Percentiles rank a stretch among this genome's conserved stretches.
Conservation (phyloP, 64 coral and sea anemone genomes). For the Hydrozoanthus tunicans region DNA sequence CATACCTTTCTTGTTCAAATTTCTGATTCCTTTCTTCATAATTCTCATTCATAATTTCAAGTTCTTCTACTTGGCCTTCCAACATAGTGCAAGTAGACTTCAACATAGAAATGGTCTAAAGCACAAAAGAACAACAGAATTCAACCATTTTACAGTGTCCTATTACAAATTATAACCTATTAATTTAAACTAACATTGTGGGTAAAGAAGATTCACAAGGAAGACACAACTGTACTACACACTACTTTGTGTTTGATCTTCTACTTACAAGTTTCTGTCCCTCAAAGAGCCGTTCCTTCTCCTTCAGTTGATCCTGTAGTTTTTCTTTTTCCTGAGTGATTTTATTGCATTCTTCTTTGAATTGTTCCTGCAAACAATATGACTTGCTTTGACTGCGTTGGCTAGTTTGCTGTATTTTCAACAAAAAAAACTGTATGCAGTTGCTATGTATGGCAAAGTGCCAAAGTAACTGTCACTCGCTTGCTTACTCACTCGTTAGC, state of each 20-base stretch:
- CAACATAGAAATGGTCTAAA: constrained; percentile 90
- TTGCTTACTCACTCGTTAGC: too few relatives aligned
- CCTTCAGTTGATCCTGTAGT: constrained; percentile 80
- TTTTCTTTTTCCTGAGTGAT: constrained; percentile 64
- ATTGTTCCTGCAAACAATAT: constrained; percentile 48
- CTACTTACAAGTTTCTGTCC: constrained; percentile 85
- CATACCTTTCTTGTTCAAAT: constrained; percentile 68
- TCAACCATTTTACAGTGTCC: background rate
- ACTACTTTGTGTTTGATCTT: background rate
- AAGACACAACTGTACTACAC: background rate
- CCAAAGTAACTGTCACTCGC: too few relatives aligned
- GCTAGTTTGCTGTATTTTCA: background rate
- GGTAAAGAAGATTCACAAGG: too few relatives aligned
- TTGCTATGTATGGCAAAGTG: too few relatives aligned
- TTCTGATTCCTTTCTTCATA: constrained; percentile 81
- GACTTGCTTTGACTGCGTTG: background rate
- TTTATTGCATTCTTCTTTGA: constrained; percentile 72
- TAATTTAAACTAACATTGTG: too few relatives aligned
- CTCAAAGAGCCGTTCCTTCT: constrained; percentile 76
- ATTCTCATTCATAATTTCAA: constrained; percentile 96
- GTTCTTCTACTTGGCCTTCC: constrained; percentile 91
- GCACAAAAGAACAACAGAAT: background rate
- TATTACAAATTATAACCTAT: too few relatives aligned
- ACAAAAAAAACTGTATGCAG: background rate
- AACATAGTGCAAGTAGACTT: constrained; percentile 97